A percentile compares a stretch with the other conserved stretches of the same genome.
Conservation (phyloP, 2,797 vertebrate species). For the Sebastes trivittatus region DNA sequence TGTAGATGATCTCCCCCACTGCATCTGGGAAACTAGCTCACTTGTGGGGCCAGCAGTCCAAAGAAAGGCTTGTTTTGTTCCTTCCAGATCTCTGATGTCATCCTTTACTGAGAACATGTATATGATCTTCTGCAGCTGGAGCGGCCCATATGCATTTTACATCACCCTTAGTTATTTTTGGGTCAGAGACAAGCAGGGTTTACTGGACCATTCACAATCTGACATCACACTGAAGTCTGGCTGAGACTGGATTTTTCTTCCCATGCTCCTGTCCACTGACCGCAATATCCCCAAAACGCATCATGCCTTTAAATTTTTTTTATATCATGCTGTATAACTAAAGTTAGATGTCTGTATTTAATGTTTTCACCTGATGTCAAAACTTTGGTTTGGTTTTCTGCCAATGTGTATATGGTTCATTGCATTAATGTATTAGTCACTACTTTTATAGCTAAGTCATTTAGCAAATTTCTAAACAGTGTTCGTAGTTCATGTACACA, state of each 20-base stretch:
- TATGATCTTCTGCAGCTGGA: slow-evolving; percentile 76
- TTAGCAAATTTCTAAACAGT: slow-evolving; percentile 10
- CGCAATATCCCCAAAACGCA: slow-evolving; percentile 33
- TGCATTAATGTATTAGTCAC: slow-evolving; percentile 17
- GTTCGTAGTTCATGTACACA: not conserved
- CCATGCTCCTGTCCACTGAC: slow-evolving; percentile 41
- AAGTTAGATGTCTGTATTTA: slow-evolving; percentile 27
- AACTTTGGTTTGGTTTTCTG: slow-evolving; percentile 36
- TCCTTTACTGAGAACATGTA: slow-evolving; percentile 61
- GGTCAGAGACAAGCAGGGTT: slow-evolving; percentile 65
- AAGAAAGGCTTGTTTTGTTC: slow-evolving; percentile 68
- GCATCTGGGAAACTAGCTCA: slow-evolving; percentile 67
- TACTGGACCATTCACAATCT: slow-evolving; percentile 69
- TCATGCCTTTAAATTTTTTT: slow-evolving; percentile 31
- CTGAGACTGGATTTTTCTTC: slow-evolving; percentile 58
- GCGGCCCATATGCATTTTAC: slow-evolving; percentile 69
- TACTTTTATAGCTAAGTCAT: slow-evolving; percentile 17
- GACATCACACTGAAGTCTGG: slow-evolving; percentile 64
- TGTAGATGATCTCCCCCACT: slow-evolving; percentile 30
- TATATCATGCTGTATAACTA: slow-evolving; percentile 33
- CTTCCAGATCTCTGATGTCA: slow-evolving; percentile 70
- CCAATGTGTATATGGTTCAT: slow-evolving; percentile 23
- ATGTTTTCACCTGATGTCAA: slow-evolving; percentile 46
- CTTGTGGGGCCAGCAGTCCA: slow-evolving; percentile 53
- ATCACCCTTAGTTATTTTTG: slow-evolving; percentile 62